Percentiles rank a stretch among this genome's conserved stretches.
phyloP scores from a whole-genome alignment of 2,113 vertebrate species.

The Terrapene triunguis region DNA sequence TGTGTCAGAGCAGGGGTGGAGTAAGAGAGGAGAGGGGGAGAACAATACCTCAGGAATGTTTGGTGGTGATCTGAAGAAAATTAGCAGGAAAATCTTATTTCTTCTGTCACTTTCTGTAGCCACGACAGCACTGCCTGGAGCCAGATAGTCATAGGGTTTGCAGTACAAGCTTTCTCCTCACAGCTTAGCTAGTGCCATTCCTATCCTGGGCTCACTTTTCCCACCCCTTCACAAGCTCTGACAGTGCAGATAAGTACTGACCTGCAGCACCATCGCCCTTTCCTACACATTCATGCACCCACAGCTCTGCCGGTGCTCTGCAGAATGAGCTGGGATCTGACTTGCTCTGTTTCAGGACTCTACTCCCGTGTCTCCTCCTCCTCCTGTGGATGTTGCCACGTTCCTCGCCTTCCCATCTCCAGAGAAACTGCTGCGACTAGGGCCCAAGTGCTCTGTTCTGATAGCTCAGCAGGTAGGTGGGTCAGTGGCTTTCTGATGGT shows the following conservation, averaged over 20 bases:
- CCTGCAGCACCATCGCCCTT: not conserved
- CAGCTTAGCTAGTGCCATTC: not conserved
- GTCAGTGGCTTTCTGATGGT: not conserved
- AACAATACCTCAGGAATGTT: not conserved
- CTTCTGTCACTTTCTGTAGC: not conserved
- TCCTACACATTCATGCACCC: not conserved
- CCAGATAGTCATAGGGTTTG: not conserved
- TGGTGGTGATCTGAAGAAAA: not conserved
- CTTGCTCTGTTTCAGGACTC: slow-evolving; percentile 77
- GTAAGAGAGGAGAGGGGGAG: not conserved
- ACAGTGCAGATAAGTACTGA: not conserved
- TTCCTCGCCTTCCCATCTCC: slow-evolving; percentile 96
- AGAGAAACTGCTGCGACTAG: slow-evolving; percentile 93
- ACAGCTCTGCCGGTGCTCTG: not conserved
- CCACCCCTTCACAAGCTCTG: not conserved
- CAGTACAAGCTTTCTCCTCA: not conserved
- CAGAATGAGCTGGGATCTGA: not conserved
- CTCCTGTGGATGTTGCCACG: slow-evolving; percentile 86
- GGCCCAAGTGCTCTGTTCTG: slow-evolving; percentile 86
- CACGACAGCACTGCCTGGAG: not conserved
- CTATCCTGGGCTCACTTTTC: not conserved
- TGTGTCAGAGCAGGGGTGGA: not conserved
- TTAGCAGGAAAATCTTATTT: rapidly evolving
- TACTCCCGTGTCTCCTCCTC: slow-evolving; percentile 77
- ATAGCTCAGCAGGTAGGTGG: slow-evolving; percentile 90